Base-by-base conservation (phyloP, 2,113 vertebrate genomes). In the Phoenicopterus ruber region DNA sequence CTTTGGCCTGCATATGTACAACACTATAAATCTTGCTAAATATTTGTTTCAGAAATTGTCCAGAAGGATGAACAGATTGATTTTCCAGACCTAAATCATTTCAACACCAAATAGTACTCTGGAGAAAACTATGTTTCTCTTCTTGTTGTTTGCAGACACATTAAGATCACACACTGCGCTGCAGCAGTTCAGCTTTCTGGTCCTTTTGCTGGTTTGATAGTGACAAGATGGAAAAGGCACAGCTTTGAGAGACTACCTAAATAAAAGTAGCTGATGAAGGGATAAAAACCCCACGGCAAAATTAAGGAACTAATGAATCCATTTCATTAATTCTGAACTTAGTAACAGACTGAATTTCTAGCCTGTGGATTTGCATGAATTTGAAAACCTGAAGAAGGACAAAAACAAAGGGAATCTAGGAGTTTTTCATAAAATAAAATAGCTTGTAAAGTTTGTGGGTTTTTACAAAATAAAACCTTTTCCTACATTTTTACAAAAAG, bases 41-140 rank as follows among this genome's bases (percentile, higher is more conserved):
- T 97, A 97, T 98, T 98, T 98, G 96, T 98, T 98, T 98, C 98
- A 98, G 98, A 98, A 98, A 98, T 96, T 96, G 97, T 98, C 97
- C 96, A 97, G 97, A 96, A 98, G 96, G 96, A 98, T 93, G 98
- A 98, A 98, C 96, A 98, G 94, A 97, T 96, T 97, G 92, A 87
- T 98, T 98, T 98, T 98, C 98, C 98, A 98, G 94, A 96, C 94
- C 74, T 95, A 98, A 97, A 98, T 98, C 97, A 98, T 96, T 95
- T 96, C 96, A 97, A 97, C 96, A 97, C 94, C 92, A 71, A 96
- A 96, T 90, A 98, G 97, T 90, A 95, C 98, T 98, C 97, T 96
- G 72, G 82, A 96, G 96, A 96, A 94, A 97, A 97, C 95, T 31
- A 36, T 92, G 95, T 96, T 97, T 97, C 97, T 97, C 87, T 94